Percentiles rank a stretch among this genome's conserved stretches.
phyloP scores from a whole-genome alignment of 2,888 invertebrate species.

The Acanthoscelides obtectus region DNA sequence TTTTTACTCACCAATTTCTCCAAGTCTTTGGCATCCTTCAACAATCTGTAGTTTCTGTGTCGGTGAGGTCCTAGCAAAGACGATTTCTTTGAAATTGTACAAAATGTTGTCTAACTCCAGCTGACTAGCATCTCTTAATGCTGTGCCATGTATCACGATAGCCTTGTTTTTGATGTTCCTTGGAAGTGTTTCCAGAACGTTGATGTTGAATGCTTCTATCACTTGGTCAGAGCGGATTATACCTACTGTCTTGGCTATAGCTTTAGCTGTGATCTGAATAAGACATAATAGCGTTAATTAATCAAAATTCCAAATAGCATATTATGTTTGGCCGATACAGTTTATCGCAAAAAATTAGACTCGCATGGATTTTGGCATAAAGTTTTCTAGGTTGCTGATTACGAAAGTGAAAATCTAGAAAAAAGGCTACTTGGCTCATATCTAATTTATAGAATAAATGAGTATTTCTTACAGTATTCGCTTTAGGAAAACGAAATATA shows the following conservation, averaged over 20 bases:
- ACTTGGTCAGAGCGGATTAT: conserved; percentile 56
- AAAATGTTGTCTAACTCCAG: conserved; percentile 54
- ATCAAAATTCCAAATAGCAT: too few relatives aligned
- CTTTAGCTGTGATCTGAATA: conserved; percentile 64
- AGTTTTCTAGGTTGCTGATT: too few relatives aligned
- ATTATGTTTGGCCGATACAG: too few relatives aligned
- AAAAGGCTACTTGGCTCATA: too few relatives aligned
- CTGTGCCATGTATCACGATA: conserved; percentile 53
- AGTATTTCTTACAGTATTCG: too few relatives aligned
- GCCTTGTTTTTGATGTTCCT: conserved; percentile 45
- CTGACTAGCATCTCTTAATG: conserved; percentile 47
- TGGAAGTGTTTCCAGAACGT: conserved; percentile 36
- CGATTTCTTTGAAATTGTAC: conserved; percentile 56
- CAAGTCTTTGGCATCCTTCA: conserved; percentile 76
- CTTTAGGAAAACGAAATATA: too few relatives aligned
- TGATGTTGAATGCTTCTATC: conserved; percentile 36
- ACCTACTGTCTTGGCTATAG: conserved; percentile 70
- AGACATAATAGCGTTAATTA: too few relatives aligned
- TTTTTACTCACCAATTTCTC: conserved; percentile 60
- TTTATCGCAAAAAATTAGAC: too few relatives aligned
- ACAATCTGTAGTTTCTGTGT: conserved; percentile 59
- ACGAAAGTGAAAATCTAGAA: too few relatives aligned
- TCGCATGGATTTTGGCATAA: too few relatives aligned
- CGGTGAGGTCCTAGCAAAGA: conserved; percentile 57
- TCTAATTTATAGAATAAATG: too few relatives aligned